phyloP scores from a whole-genome alignment of 2,888 invertebrate genomes.

The Machimus rusticus region DNA sequence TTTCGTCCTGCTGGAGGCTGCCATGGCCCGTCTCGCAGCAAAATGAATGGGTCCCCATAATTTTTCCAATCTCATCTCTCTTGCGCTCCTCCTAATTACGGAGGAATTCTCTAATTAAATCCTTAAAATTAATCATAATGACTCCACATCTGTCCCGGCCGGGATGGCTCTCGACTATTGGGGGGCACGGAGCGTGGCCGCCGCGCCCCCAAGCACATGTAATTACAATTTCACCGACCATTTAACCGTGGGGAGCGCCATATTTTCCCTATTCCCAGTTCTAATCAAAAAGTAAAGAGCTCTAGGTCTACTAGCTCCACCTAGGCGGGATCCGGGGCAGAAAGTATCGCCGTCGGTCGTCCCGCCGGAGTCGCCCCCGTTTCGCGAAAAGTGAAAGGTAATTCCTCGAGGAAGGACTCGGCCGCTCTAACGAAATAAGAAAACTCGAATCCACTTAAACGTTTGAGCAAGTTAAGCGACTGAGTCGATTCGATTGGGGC shows the following conservation, averaged over 20 bases:
- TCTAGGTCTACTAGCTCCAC: background rate
- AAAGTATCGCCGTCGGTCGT: background rate
- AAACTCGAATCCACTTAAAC: slow-evolving; percentile 25
- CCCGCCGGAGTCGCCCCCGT: background rate
- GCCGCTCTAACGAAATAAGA: slow-evolving; percentile 15
- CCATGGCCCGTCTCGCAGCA: background rate
- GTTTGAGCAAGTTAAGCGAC: slow-evolving; percentile 31
- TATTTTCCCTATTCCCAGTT: slow-evolving; percentile 28
- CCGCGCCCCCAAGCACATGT: background rate
- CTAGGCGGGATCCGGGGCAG: background rate
- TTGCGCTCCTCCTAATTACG: background rate
- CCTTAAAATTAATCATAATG: slow-evolving; percentile 19
- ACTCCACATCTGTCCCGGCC: background rate
- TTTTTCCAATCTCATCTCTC: background rate
- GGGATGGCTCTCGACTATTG: background rate
- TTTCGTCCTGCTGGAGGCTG: background rate
- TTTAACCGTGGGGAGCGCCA: slow-evolving; percentile 15
- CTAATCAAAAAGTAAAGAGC: slow-evolving; percentile 28
- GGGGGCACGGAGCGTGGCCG: background rate
- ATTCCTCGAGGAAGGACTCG: slow-evolving; percentile 2
- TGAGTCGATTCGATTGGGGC: slow-evolving; percentile 19
- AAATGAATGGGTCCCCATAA: background rate
- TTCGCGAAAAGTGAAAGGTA: slow-evolving; percentile 37
- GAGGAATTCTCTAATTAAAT: slow-evolving; percentile 6
- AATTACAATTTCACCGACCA: slow-evolving; percentile 24